Conservation (phyloP, 2,113 vertebrate species). For the Girardinichthys multiradiatus region DNA sequence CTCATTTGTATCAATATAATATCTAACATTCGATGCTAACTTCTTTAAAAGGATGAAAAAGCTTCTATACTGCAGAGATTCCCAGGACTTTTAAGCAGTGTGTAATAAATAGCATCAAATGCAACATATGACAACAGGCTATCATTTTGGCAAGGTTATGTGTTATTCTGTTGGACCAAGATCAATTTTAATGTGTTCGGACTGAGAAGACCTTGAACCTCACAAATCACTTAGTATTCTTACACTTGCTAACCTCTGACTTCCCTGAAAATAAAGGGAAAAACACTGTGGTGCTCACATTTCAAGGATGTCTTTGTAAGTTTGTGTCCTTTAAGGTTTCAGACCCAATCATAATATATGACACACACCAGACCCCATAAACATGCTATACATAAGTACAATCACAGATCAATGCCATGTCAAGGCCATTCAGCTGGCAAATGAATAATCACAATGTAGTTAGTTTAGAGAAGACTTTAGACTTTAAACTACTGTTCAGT, state of each 20-base stretch:
- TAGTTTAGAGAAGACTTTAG: not conserved
- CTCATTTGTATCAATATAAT: not conserved
- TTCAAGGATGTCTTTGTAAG: not conserved
- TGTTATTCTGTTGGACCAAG: not conserved
- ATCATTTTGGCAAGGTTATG: not conserved
- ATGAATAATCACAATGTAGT: not conserved
- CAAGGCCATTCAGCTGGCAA: not conserved
- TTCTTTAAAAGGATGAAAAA: not conserved
- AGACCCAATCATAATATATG: not conserved
- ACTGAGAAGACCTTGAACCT: not conserved
- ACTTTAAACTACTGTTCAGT: not conserved
- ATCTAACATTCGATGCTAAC: not conserved
- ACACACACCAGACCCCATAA: not conserved
- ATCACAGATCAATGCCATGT: not conserved
- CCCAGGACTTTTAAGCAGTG: not conserved
- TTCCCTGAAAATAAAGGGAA: not conserved
- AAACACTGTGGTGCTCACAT: not conserved
- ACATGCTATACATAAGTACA: not conserved
- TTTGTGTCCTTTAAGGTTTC: not conserved
- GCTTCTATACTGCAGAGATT: slow-evolving; percentile 7
- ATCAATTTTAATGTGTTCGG: not conserved
- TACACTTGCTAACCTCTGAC: not conserved
- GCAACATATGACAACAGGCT: not conserved
- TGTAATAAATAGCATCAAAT: not conserved
- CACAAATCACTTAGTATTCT: not conserved